Conservation (phyloP, 2,797 vertebrate species). For the Clarias pachynema region DNA sequence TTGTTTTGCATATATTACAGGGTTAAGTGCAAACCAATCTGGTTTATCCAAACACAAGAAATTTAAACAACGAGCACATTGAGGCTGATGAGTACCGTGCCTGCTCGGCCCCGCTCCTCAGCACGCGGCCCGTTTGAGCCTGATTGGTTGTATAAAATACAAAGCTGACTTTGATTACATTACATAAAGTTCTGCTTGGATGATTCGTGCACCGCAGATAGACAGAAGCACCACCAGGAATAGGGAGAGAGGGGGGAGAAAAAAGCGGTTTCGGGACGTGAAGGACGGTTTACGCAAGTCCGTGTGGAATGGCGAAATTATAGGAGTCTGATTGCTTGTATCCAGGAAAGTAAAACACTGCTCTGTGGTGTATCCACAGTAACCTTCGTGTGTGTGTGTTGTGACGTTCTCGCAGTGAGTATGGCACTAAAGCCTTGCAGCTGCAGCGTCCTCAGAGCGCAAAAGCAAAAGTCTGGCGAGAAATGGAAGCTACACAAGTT, state of each 20-base stretch:
- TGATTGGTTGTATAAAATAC: slow-evolving; percentile 83
- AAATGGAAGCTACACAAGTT: background rate
- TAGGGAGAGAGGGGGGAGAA: background rate
- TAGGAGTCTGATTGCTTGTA: slow-evolving; percentile 63
- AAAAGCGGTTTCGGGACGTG: background rate
- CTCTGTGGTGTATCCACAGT: slow-evolving; percentile 41
- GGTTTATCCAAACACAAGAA: slow-evolving; percentile 81
- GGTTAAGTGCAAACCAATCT: slow-evolving; percentile 86
- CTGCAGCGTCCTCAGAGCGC: background rate
- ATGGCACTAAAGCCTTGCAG: slow-evolving; percentile 44
- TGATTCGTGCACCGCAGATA: slow-evolving; percentile 65
- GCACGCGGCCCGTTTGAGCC: slow-evolving; percentile 72
- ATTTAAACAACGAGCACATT: slow-evolving; percentile 76
- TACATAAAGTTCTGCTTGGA: slow-evolving; percentile 70
- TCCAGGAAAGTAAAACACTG: slow-evolving; percentile 60
- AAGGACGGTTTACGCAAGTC: slow-evolving; percentile 44
- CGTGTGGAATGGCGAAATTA: slow-evolving; percentile 38
- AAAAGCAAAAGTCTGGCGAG: background rate
- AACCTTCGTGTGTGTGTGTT: slow-evolving; percentile 35
- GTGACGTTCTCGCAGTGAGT: slow-evolving; percentile 43
- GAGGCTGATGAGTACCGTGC: slow-evolving; percentile 79
- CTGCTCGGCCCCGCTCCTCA: slow-evolving; percentile 36
- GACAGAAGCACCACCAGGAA: slow-evolving; percentile 54
- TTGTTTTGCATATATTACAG: slow-evolving; percentile 83
- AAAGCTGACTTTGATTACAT: slow-evolving; percentile 79